phyloP scores from a whole-genome alignment of 1,140 invertebrate genomes.

The Thaumatotibia leucotreta region DNA sequence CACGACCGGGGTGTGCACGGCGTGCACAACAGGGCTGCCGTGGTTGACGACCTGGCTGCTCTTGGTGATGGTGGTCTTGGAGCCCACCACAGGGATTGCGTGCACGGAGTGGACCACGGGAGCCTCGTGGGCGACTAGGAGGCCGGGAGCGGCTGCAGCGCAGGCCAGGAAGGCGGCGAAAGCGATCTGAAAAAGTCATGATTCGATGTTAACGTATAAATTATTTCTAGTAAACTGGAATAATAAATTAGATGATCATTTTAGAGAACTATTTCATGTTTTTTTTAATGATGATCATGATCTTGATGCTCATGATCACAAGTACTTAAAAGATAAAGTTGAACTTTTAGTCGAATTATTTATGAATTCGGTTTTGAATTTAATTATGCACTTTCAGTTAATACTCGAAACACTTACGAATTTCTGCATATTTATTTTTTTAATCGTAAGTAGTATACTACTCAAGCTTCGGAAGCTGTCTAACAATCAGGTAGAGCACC shows the following conservation, averaged over 20 bases:
- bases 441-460: conserved; percentile 30
- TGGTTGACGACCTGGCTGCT: conserved; percentile 65
- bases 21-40: conserved; percentile 48
- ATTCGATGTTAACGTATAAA: not conserved
- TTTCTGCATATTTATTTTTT: conserved; percentile 45
- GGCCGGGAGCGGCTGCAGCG: conserved; percentile 71
- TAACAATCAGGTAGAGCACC: conserved; percentile 32
- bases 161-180: conserved; percentile 75
- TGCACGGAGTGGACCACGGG: conserved; percentile 43
- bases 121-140: conserved; percentile 56
- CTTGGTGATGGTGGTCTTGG: conserved; percentile 62
- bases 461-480: conserved; percentile 41
- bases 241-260: no score
- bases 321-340: no score
- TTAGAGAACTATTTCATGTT: no score
- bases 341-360: no score
- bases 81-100: conserved; percentile 60
- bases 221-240: no score
- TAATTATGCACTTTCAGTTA: not conserved
- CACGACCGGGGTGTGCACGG: conserved; percentile 37
- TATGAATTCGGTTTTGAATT: no score
- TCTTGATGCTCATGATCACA: no score
- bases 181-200: conserved; percentile 49
- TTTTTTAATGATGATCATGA: no score
- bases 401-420: conserved; percentile 56